A percentile compares a stretch with the other conserved stretches of the same genome.
phyloP scores from a whole-genome alignment of 2,888 invertebrate species.

The Sclerodermus sp. region DNA sequence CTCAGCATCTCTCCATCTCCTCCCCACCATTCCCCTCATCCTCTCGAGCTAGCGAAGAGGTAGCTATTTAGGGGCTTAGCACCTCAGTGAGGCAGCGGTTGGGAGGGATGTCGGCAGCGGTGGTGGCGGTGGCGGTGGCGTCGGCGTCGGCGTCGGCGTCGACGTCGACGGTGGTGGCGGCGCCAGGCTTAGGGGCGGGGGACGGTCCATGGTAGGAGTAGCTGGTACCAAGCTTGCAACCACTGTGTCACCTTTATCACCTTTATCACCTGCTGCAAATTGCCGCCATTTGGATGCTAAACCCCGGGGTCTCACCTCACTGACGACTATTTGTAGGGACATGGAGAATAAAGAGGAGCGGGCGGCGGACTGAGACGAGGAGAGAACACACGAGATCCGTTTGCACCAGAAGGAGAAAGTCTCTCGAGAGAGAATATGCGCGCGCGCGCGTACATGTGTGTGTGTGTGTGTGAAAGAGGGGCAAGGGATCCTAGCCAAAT shows the following conservation, averaged over 20 bases:
- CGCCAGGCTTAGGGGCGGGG: slow-evolving; percentile 10
- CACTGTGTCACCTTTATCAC: slow-evolving; percentile 56
- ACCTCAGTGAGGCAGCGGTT: slow-evolving; percentile 33
- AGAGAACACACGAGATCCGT: no score
- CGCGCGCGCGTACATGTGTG: no score
- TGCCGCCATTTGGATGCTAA: slow-evolving; percentile 57
- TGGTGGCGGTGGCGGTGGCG: not conserved
- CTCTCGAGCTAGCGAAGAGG: slow-evolving; percentile 28
- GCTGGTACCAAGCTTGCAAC: slow-evolving; percentile 41
- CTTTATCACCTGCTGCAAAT: slow-evolving; percentile 58
- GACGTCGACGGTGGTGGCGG: not conserved
- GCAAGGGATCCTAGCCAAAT: no score
- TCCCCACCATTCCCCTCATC: no score
- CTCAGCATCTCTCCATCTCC: slow-evolving; percentile 9
- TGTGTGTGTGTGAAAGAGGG: no score
- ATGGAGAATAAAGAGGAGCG: not conserved
- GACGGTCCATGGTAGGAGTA: slow-evolving; percentile 15
- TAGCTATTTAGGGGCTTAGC: slow-evolving; percentile 55
- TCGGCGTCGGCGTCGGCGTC: slow-evolving; percentile 5
- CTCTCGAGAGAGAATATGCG: no score
- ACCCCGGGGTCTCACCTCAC: slow-evolving; percentile 47
- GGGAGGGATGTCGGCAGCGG: slow-evolving; percentile 11
- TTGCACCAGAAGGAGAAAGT: no score
- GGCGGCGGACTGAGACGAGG: not conserved
- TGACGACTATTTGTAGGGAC: slow-evolving; percentile 49